A percentile compares a stretch with the other conserved stretches of the same genome.
phyloP scores from a whole-genome alignment of 1,140 invertebrate genomes.

The Vanessa tameamea region DNA sequence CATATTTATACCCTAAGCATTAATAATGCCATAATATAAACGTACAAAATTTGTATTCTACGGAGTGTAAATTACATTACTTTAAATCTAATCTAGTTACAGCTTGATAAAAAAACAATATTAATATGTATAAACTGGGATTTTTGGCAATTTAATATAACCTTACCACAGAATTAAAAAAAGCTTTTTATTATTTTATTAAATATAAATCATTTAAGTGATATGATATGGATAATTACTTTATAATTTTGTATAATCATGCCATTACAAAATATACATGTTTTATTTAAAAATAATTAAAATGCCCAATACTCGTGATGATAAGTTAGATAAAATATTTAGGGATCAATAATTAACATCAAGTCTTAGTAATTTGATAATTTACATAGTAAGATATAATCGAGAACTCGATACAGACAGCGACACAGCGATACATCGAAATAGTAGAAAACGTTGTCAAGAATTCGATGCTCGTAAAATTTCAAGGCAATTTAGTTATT shows the following conservation, averaged over 20 bases:
- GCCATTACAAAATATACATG: not conserved
- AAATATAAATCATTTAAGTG: no score
- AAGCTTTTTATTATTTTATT: no score
- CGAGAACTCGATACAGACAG: slow-evolving; percentile 12
- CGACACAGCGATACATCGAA: slow-evolving; percentile 24
- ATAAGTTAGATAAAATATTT: no score
- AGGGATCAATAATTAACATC: no score
- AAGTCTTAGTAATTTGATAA: not conserved
- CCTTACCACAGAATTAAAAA: no score
- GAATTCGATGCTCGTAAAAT: slow-evolving; percentile 36
- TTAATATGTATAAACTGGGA: not conserved
- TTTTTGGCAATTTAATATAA: no score
- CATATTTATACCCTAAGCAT: slow-evolving; percentile 19
- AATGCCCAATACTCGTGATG: no score
- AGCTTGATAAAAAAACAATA: not conserved
- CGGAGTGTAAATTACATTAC: slow-evolving; percentile 13
- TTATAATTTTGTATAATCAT: not conserved
- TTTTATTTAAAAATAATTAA: no score
- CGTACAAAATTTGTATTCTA: slow-evolving; percentile 40
- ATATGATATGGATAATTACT: not conserved
- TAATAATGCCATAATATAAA: slow-evolving; percentile 34
- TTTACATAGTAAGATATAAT: not conserved
- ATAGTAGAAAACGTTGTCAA: slow-evolving; percentile 23
- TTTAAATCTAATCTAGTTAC: slow-evolving; percentile 24
- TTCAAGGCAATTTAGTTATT: slow-evolving; percentile 28